A percentile compares a stretch with the other conserved stretches of the same genome.
These are phyloP conservation scores for Orchestia grillus DNA, from an alignment of 1,140 invertebrate genomes.

Conservation along the genomic window DNA sequence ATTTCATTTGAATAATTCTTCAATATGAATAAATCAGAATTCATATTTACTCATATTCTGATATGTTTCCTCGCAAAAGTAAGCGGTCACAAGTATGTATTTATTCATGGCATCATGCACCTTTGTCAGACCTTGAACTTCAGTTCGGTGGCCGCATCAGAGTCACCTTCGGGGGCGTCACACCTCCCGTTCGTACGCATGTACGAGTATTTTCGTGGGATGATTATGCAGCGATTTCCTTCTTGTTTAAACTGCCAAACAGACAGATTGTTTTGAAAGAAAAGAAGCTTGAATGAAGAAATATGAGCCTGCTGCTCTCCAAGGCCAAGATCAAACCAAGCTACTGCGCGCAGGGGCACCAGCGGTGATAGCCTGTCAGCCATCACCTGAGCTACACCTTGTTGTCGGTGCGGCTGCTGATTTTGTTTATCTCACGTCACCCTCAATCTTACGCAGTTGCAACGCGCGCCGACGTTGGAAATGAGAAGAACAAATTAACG, in stretches of 20 bases:
- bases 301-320: background rate
- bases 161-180: background rate
- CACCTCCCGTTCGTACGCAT: background rate
- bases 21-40: too few species aligned
- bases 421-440: background rate
- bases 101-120: background rate
- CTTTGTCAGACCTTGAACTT: background rate
- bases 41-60: too few species aligned
- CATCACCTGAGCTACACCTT: background rate
- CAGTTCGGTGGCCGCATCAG: background rate
- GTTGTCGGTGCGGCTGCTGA: background rate
- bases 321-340: background rate
- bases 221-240: background rate
- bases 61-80: background rate
- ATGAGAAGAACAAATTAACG: background rate
- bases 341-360: background rate
- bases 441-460: background rate
- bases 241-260: background rate
- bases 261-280: background rate
- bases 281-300: background rate
- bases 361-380: background rate
- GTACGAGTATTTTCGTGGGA: background rate
- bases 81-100: background rate
- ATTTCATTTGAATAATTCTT: background rate
- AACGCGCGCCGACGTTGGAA: background rate